Conservation (phyloP, 2,113 vertebrate genomes). For the Cepphus grylle region DNA sequence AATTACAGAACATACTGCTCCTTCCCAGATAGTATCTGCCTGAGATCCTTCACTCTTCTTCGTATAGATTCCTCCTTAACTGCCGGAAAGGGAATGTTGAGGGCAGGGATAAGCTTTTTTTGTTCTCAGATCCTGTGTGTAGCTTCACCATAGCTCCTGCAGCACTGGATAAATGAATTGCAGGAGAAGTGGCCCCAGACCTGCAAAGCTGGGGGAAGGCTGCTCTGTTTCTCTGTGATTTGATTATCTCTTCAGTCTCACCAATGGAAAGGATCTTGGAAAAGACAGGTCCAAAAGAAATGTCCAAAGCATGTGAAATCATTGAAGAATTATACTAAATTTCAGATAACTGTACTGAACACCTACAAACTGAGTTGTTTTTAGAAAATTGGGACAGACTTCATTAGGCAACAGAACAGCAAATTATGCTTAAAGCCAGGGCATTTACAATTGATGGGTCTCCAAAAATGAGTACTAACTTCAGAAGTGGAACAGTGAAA, state of each 20-base stretch:
- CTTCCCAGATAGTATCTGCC: background rate
- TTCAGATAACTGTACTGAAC: background rate
- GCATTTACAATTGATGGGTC: background rate
- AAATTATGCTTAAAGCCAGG: background rate
- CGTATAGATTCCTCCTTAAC: background rate
- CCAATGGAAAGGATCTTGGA: background rate
- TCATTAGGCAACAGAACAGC: background rate
- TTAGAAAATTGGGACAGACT: background rate
- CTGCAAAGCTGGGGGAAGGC: background rate
- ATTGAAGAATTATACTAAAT: background rate
- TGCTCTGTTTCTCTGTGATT: background rate
- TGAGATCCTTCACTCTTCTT: background rate
- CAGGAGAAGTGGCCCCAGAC: background rate
- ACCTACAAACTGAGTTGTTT: background rate
- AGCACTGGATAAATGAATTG: background rate
- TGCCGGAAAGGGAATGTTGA: background rate
- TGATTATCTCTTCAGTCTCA: background rate
- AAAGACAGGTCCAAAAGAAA: background rate
- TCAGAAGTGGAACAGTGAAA: background rate
- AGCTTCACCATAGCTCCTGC: background rate
- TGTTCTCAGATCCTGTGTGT: background rate
- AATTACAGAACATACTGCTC: background rate
- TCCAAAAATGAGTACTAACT: background rate
- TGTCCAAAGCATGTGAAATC: background rate
- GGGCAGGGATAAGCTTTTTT: background rate